Percentiles rank a stretch among this genome's conserved stretches.
phyloP scores from a whole-genome alignment of 2,113 vertebrate genomes.

The Neogobius melanostomus region DNA sequence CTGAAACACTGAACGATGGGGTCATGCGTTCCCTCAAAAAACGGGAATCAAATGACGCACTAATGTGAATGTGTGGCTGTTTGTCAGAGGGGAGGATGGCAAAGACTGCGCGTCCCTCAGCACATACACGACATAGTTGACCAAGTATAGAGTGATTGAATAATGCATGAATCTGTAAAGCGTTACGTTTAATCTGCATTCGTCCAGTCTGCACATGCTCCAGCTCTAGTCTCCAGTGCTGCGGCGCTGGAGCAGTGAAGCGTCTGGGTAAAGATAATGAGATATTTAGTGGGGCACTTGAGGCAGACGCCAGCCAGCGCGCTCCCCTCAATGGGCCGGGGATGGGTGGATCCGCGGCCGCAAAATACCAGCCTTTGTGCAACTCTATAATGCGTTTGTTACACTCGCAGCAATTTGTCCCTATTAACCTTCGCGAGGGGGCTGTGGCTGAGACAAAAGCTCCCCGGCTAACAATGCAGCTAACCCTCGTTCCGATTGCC shows the following conservation, averaged over 20 bases:
- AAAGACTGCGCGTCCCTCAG: too few species aligned
- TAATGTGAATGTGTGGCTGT: too few species aligned
- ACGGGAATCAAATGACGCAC: too few species aligned
- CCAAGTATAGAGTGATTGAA: too few species aligned
- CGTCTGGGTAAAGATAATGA: conserved; percentile 67
- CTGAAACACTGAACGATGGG: too few species aligned
- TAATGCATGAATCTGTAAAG: too few species aligned
- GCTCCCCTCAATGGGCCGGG: conserved; percentile 79
- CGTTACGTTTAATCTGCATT: too few species aligned
- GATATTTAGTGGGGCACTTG: conserved; percentile 84
- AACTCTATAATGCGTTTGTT: conserved; percentile 84
- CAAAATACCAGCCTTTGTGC: conserved; percentile 81
- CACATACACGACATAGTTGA: too few species aligned
- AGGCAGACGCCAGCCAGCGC: conserved; percentile 80
- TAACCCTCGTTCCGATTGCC: conserved; percentile 59
- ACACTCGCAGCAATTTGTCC: conserved; percentile 90
- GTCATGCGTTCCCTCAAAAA: too few species aligned
- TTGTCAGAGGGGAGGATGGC: too few species aligned
- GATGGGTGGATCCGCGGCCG: conserved; percentile 67
- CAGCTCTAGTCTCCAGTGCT: too few species aligned
- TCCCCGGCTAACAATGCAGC: conserved; percentile 80
- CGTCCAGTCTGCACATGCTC: too few species aligned
- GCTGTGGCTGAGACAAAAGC: conserved; percentile 87
- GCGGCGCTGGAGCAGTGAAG: conserved; percentile 24
- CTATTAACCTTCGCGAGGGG: conserved; percentile 93